phyloP scores from a whole-genome alignment of 2,888 invertebrate species.

The Pterostichus madidus region DNA sequence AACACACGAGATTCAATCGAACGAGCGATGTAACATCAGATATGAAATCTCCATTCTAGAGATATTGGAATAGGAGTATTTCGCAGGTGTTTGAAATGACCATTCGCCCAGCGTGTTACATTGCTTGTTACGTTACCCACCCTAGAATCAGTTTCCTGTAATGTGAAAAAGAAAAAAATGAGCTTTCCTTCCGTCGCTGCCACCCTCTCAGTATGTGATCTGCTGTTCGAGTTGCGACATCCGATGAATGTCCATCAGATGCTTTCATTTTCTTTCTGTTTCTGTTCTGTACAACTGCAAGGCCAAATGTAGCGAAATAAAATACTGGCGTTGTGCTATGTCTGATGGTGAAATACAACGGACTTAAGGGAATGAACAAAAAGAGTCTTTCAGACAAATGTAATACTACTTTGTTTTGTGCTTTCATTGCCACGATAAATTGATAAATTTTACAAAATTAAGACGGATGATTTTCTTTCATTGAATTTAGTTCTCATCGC shows the following conservation, averaged over 20 bases:
- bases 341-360: neutral
- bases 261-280: neutral
- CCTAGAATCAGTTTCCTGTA: slow-evolving; percentile 9
- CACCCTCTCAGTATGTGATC: too few species aligned
- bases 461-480: too few species aligned
- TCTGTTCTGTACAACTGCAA: neutral
- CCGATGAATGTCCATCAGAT: neutral
- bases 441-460: neutral
- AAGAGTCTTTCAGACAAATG: neutral
- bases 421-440: neutral
- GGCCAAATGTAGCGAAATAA: slow-evolving; percentile 15
- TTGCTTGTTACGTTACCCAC: slow-evolving; percentile 33
- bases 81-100: slow-evolving; percentile 48
- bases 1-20: neutral
- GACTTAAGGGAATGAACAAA: neutral
- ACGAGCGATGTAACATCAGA: slow-evolving; percentile 2
- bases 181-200: neutral
- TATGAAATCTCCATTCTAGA: slow-evolving; percentile 10
- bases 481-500: too few species aligned
- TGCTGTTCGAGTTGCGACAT: neutral
- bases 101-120: slow-evolving; percentile 9
- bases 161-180: slow-evolving; percentile 24
- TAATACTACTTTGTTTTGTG: neutral
- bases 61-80: neutral
- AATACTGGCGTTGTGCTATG: neutral